These are phyloP conservation scores for Muricea muricata DNA, from an alignment of 92 coral and sea anemone genomes.

Conservation along the genomic window DNA sequence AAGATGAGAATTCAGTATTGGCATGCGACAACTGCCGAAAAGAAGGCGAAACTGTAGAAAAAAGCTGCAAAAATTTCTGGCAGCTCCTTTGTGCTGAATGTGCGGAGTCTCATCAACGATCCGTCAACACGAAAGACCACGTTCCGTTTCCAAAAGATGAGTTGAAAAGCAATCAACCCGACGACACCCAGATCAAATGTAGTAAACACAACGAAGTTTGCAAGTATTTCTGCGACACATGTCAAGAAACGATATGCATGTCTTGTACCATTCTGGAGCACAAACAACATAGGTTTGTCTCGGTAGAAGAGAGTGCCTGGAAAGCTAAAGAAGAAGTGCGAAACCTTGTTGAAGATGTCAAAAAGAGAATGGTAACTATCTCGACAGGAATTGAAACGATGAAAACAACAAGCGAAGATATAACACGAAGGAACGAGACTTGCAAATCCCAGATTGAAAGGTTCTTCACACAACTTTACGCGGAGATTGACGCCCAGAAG, in stretches of 20 bases:
- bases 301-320: conserved; percentile 77
- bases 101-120: conserved; percentile 61
- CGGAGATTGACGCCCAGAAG: background rate
- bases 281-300: conserved; percentile 82
- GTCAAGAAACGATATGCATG: conserved; percentile 87
- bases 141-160: conserved; percentile 65
- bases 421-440: background rate
- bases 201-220: conserved; percentile 42
- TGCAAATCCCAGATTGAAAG: background rate
- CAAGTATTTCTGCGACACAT: conserved; percentile 89
- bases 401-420: background rate
- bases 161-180: conserved; percentile 22
- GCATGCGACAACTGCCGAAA: conserved; percentile 60
- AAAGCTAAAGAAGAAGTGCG: background rate
- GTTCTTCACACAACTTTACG: background rate
- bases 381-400: background rate
- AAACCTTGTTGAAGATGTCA: background rate
- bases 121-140: conserved; percentile 46
- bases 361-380: background rate
- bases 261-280: conserved; percentile 90
- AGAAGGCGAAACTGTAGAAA: conserved; percentile 49
- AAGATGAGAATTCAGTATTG: background rate
- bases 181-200: background rate
- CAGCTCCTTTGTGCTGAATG: conserved; percentile 67
- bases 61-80: conserved; percentile 64